Evolutionary conservation across 2,797 vertebrate species (phyloP), one percentile per base, ranked within the genome.

Genomic region (Borostomias antarcticus): DNA sequence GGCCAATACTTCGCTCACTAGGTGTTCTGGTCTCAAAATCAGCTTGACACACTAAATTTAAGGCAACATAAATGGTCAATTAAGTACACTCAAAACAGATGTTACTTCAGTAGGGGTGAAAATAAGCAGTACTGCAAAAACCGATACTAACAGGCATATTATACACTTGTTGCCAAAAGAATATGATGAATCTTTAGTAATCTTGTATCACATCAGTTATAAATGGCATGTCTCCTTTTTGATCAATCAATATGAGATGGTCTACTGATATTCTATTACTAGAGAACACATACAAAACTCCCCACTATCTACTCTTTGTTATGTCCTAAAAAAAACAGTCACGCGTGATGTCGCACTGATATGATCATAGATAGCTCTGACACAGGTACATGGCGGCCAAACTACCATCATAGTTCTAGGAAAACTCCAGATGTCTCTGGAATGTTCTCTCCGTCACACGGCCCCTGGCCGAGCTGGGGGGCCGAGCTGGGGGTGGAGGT

Each of bases 361-460:
- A 76, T 81, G 81, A 82, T 80, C 69, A 72, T 48, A 28, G 65
- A 70, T 60, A 68, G 62, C 57, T 23, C 69, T 73, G 62, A 53
- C 2, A 10, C 10, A 47, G 29, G n/a, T 47, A 52, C 23, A 10
- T 48, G 28, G 72, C 62, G 69, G 65, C 65, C 63, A 69, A 57
- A 68, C 65, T 45, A 23, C 13, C 52, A 33, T 45, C 53, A 35
- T 53, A 19, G 70, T 68, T 79, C 69, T 64, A 80, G 70, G 74
- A 75, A 62, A 61, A 68, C 66, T 82, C 80, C 75, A 75, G 77
- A 84, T 77, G 81, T 82, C 71, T 78, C 57, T 58, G 78, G 77
- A 85, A 91, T 82, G 79, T 62, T 63, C 19, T 62, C 33, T 2
- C 51, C 68, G 65, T 73, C 62, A 56, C 64, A 17, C 69, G 64